Evolutionary conservation across 2,888 invertebrate genomes (phyloP), one percentile per base, ranked within the genome.

Genomic region (Petrolisthes manimaculis): DNA sequence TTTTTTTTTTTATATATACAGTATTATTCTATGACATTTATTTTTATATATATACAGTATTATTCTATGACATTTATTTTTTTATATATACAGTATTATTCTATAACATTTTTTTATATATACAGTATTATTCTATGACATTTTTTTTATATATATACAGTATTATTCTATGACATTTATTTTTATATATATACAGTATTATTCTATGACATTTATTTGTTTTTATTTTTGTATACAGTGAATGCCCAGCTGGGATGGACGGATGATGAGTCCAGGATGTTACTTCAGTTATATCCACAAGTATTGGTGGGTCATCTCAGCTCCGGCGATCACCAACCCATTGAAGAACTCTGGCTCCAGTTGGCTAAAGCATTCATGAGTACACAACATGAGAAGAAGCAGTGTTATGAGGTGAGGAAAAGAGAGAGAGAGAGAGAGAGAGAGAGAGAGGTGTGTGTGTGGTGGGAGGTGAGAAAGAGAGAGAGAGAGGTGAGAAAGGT

Each of bases 261-360:
- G 54, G 81, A 88, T 21, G 74, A 81, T 67, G 71, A 88, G 37
- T 88, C 88, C 37, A 80, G 88, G 5, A 55, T 74, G 24, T 24
- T 88, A 14, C 80, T 88, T 5, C 84, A 88, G 75, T 80, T 88
- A 21, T 88, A 88, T 54, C 88, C 88, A 67, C 88, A 88, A 81
- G 67, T 88, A 0, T 37, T 88, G 81, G 84, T 88, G 0, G 80
- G 80, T n/a, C 88, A 88, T 51, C 53, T 80, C 14, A 74, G 84
- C 21, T 67, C 67, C 69, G 88, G 88, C 4, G 88, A 88, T 6
- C 84, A 88, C 56, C 88, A 88, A 53, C 88, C 88, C 21, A 75
- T 84, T 5, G 88, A 88, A 61, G 88, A 88, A 88, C 75, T 88
- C 18, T 88, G 88, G 88, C 69, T 88, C 3, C 88, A 88, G 75